phyloP scores from a whole-genome alignment of 2,113 vertebrate species.

The Tretioscincus oriximinensis region DNA sequence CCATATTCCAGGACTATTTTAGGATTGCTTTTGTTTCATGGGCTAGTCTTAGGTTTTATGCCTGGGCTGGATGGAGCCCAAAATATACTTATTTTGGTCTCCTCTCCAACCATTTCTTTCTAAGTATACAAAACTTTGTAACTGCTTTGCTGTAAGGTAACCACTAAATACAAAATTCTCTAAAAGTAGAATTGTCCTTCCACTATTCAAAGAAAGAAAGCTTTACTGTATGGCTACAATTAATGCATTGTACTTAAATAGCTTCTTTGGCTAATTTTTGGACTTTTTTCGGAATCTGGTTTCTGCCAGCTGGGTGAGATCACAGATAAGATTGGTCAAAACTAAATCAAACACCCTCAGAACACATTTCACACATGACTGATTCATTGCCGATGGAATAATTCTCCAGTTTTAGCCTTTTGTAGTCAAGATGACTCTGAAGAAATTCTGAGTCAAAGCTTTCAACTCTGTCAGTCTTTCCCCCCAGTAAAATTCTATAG shows the following conservation, averaged over 20 bases:
- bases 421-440: slow-evolving; percentile 5
- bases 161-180: background rate
- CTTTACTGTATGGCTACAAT: no score
- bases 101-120: no score
- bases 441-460: slow-evolving; percentile 18
- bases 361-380: slow-evolving; percentile 28
- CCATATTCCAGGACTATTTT: no score
- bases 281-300: background rate
- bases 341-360: background rate
- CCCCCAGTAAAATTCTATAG: background rate
- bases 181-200: background rate
- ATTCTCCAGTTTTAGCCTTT: slow-evolving; percentile 30
- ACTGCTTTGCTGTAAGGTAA: background rate
- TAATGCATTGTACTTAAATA: background rate
- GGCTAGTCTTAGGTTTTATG: no score
- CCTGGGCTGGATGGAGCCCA: no score
- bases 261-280: background rate
- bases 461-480: background rate
- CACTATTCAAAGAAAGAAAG: no score
- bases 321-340: background rate
- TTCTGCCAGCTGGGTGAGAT: background rate
- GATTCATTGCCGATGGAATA: slow-evolving; percentile 14
- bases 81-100: no score
- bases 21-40: no score
- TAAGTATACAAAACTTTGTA: background rate